Conservation (phyloP, 2,797 vertebrate genomes). For the Cuculus canorus region DNA sequence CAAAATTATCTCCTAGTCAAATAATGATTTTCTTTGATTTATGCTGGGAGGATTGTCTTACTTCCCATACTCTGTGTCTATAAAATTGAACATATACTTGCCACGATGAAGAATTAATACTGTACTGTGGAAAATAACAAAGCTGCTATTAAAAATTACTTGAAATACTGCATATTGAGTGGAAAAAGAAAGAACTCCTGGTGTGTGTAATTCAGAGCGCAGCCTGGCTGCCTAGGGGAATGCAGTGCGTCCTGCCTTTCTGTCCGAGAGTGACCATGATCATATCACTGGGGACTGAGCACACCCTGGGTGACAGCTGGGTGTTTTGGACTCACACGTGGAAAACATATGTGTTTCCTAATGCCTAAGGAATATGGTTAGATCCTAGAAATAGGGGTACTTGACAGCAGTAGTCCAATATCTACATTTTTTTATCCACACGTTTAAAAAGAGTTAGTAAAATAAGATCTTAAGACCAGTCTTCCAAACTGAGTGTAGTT, state of each 20-base stretch:
- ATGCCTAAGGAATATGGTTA: neutral
- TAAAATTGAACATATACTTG: neutral
- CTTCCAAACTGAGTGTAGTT: neutral
- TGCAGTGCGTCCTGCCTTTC: accelerated
- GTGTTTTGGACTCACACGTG: neutral
- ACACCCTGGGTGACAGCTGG: neutral
- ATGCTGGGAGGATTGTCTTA: neutral
- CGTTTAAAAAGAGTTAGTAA: neutral
- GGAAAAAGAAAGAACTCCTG: neutral
- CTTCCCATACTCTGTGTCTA: neutral
- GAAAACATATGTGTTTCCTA: neutral
- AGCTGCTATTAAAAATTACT: neutral
- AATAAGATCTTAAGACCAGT: neutral
- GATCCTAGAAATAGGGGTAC: neutral
- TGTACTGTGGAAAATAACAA: neutral
- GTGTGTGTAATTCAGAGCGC: neutral
- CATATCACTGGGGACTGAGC: neutral
- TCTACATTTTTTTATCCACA: neutral
- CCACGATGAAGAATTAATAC: neutral
- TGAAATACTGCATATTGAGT: neutral
- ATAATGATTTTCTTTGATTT: constrained; percentile 10
- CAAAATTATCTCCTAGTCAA: neutral
- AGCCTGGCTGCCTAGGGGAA: neutral
- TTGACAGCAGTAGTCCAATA: neutral
- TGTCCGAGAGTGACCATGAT: neutral